Evolutionary conservation across 2,797 vertebrate genomes (phyloP), one percentile per base, ranked within the genome.

Genomic region (Garrulus glandarius): DNA sequence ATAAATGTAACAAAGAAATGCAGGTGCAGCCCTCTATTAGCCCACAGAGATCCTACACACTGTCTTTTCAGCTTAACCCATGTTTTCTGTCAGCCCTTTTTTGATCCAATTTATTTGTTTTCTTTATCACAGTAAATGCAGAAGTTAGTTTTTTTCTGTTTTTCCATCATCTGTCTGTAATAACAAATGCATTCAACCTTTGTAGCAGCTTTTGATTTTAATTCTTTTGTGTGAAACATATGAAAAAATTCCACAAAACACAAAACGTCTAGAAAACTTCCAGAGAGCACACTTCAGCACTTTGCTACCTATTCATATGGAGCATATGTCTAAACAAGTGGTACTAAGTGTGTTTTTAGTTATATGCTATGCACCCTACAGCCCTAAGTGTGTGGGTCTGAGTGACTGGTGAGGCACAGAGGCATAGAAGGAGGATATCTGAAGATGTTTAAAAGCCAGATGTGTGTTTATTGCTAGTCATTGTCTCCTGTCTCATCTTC

Each of bases 391-490:
- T 15, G 1, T 49, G 29, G 41, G 24, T 85, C 74, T 92, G 68
- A 1, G 4, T 68, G 77, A 69, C 65, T 70, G 81, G 11, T 65
- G 86, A 95, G 60, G 47, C 64, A 59, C n/a, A 59, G 64, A 89
- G 47, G 65, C 30, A 34, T 0, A 3, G 50, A 47, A 80, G 17
- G 74, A 81, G 30, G 32, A 52, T 52, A 15, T 79, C 41, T 87
- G 83, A 84, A 94, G 91, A 55, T 65, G 52, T 68, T 87, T 86
- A 67, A 92, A 92, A 95, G 91, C 50, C 91, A 89, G 39, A 69
- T 61, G 10, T 5, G 4, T 52, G 43, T 72, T 92, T 91, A 84
- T 84, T 89, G 29, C 65, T 32, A 34, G 59, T 15, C 47, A 29
- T 89, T 92, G 52, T 87, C 75, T 95, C 43, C 75, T 81, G 16